Percentiles rank a stretch among this genome's conserved stretches.
phyloP scores from a whole-genome alignment of 2,888 invertebrate genomes.

The Lymantria monacha region DNA sequence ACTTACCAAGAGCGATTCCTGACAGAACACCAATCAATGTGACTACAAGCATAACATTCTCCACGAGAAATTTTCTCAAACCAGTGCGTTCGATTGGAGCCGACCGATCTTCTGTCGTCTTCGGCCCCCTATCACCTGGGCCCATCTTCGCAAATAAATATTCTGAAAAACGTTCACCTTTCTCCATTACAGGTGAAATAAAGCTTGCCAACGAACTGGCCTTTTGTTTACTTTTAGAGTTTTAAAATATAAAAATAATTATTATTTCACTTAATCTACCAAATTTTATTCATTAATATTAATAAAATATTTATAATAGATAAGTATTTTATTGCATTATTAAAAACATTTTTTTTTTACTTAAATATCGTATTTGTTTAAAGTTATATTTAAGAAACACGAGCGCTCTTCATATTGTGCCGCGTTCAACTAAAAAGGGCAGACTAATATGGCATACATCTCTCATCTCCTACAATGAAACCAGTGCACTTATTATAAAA shows the following conservation, averaged over 20 bases:
- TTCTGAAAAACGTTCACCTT: constrained; percentile 87
- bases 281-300: no score
- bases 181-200: constrained; percentile 79
- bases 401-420: constrained; percentile 2
- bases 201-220: constrained; percentile 49
- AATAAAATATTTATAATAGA: not conserved
- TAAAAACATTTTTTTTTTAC: not conserved
- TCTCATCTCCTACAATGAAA: constrained; percentile 5
- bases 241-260: constrained; percentile 11
- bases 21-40: constrained; percentile 90
- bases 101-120: constrained; percentile 83
- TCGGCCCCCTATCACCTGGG: constrained; percentile 83
- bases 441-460: constrained; percentile 29
- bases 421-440: constrained; percentile 19
- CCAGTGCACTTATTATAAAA: not conserved
- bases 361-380: not conserved
- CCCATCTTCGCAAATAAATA: constrained; percentile 92
- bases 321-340: not conserved
- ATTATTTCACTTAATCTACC: not conserved
- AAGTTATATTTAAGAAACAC: not conserved
- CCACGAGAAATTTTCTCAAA: constrained; percentile 85
- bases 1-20: constrained; percentile 87
- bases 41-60: constrained; percentile 90
- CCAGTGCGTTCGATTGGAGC: constrained; percentile 86
- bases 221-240: constrained; percentile 9